Percentiles rank a stretch among this genome's conserved stretches.
phyloP scores from a whole-genome alignment of 1,140 invertebrate species.

The Brachionus rubens region DNA sequence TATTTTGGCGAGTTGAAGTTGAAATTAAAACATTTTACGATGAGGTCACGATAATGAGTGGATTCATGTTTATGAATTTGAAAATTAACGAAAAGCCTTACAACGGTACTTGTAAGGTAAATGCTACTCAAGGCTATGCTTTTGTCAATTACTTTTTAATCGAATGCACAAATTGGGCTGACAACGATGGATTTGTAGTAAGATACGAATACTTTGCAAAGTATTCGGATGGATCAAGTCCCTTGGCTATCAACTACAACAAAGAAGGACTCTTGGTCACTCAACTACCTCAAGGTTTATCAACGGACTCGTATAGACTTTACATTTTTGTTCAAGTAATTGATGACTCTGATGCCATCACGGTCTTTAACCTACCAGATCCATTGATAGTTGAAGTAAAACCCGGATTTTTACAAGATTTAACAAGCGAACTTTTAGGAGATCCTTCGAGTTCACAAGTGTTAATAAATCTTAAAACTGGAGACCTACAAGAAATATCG shows the following conservation, averaged over 20 bases:
- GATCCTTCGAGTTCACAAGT: neutral
- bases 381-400: neutral
- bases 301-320: too few relatives aligned
- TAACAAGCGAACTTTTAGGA: neutral
- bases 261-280: neutral
- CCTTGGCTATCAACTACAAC: neutral
- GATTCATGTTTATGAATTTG: neutral
- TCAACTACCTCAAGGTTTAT: constrained; percentile 11
- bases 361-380: neutral
- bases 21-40: neutral
- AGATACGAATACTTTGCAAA: too few relatives aligned
- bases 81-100: too few relatives aligned
- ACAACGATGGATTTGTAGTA: too few relatives aligned
- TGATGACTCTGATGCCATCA: neutral
- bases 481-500: neutral
- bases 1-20: neutral
- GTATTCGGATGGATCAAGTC: too few relatives aligned
- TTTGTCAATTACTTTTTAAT: neutral
- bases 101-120: neutral
- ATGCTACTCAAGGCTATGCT: neutral
- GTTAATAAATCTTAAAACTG: neutral
- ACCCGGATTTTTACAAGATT: neutral
- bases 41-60: neutral
- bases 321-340: too few relatives aligned
- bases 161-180: neutral